Percentiles rank a stretch among this genome's conserved stretches.
Conservation (phyloP, 2,888 invertebrate species). For the Osedax fenrisi region DNA sequence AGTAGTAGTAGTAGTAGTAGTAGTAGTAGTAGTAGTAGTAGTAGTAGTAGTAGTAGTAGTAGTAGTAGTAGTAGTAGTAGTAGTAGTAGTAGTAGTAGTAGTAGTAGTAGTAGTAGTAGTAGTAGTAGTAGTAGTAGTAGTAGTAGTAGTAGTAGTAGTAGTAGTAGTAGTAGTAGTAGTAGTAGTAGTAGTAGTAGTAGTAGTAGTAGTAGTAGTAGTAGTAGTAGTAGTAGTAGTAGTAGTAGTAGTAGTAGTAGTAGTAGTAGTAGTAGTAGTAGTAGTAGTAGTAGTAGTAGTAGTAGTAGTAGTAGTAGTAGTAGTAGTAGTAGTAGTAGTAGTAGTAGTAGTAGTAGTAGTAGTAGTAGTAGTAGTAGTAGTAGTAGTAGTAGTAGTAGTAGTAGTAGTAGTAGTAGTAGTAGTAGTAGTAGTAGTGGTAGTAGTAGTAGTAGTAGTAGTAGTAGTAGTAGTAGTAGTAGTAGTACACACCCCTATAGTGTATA, state of each 20-base stretch:
- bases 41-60: too few relatives aligned
- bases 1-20: too few relatives aligned
- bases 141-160: too few relatives aligned
- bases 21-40: too few relatives aligned
- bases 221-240: not conserved
- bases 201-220: not conserved
- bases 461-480: not conserved
- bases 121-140: too few relatives aligned
- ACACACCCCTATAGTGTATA: too few relatives aligned
- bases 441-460: slow-evolving; percentile 7
- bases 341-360: not conserved
- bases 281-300: not conserved
- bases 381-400: not conserved
- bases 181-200: too few relatives aligned
- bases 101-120: too few relatives aligned
- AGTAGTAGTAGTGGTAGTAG: slow-evolving; percentile 3
- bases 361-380: not conserved
- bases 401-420: not conserved
- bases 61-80: not conserved
- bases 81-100: too few relatives aligned
- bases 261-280: not conserved
- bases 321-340: not conserved
- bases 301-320: not conserved
- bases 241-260: not conserved
- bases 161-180: too few relatives aligned